A percentile compares a stretch with the other conserved stretches of the same genome.
Conservation (phyloP, 1,140 invertebrate species). For the Globodera rostochiensis region DNA sequence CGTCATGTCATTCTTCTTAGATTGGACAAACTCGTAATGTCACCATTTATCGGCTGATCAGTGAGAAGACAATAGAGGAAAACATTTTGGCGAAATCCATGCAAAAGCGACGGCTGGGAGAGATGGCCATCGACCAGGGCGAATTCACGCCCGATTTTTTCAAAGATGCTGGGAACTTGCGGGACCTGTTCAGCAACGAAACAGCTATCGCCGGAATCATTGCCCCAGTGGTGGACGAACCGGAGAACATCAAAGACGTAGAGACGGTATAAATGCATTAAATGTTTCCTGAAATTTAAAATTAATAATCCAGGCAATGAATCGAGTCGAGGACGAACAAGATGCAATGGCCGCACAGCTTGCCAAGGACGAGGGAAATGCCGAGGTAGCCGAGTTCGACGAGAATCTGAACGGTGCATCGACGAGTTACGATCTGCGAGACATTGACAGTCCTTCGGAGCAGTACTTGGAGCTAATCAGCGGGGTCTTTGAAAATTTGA, state of each 20-base stretch:
- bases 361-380: constrained; percentile 50
- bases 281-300: no score
- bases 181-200: constrained; percentile 62
- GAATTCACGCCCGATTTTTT: constrained; percentile 98
- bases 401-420: constrained; percentile 35
- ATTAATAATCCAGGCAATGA: constrained; percentile 50
- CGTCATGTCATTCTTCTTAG: constrained; percentile 65
- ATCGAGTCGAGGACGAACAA: constrained; percentile 55
- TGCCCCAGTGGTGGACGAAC: constrained; percentile 8
- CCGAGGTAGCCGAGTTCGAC: constrained; percentile 58
- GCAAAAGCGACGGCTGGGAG: constrained; percentile 91
- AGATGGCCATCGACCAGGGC: constrained; percentile 96
- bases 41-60: constrained; percentile 94
- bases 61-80: constrained; percentile 95
- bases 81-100: constrained; percentile 99
- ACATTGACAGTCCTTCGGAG: constrained; percentile 48
- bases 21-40: constrained; percentile 99
- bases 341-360: constrained; percentile 56
- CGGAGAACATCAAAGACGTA: constrained; percentile 5
- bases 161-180: constrained; percentile 74
- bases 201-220: constrained; percentile 36
- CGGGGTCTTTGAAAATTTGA: constrained; percentile 24
- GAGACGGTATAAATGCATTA: background rate
- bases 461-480: constrained; percentile 55
- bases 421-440: constrained; percentile 14